phyloP scores from a whole-genome alignment of 2,113 vertebrate genomes.

The Phylloscopus trochiloides region DNA sequence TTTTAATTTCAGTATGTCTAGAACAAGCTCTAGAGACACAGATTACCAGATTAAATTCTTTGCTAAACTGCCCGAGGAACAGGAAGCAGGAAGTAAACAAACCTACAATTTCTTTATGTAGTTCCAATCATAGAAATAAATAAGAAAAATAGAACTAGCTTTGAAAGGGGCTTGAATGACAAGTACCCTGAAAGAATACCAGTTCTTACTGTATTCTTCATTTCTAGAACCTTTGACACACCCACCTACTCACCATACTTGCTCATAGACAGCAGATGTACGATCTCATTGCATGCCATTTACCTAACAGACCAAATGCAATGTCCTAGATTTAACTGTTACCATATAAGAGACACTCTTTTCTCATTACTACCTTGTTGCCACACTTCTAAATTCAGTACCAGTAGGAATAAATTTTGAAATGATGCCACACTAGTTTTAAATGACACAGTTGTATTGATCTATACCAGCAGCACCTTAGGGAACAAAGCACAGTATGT shows the following conservation, averaged over 20 bases:
- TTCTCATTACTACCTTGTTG: not conserved
- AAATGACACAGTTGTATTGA: not conserved
- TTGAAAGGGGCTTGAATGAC: not conserved
- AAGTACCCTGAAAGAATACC: not conserved
- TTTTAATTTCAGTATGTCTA: not conserved
- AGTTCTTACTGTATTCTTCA: not conserved
- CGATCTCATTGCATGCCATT: fast-evolving
- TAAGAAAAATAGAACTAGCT: not conserved
- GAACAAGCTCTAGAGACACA: not conserved
- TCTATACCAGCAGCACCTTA: not conserved
- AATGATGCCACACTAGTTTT: not conserved
- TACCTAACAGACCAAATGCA: not conserved
- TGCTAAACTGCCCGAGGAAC: not conserved
- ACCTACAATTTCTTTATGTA: not conserved
- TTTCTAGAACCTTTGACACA: not conserved
- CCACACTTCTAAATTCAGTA: not conserved
- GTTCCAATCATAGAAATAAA: not conserved
- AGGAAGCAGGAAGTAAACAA: not conserved
- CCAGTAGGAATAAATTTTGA: not conserved
- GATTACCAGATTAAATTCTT: not conserved
- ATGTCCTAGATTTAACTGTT: not conserved
- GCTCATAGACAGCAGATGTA: not conserved
- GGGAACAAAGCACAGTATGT: not conserved
- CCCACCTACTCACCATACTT: not conserved
- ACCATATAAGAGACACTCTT: not conserved